Conservation (phyloP, 2,113 vertebrate species). For the Phalacrocorax pelagicus region DNA sequence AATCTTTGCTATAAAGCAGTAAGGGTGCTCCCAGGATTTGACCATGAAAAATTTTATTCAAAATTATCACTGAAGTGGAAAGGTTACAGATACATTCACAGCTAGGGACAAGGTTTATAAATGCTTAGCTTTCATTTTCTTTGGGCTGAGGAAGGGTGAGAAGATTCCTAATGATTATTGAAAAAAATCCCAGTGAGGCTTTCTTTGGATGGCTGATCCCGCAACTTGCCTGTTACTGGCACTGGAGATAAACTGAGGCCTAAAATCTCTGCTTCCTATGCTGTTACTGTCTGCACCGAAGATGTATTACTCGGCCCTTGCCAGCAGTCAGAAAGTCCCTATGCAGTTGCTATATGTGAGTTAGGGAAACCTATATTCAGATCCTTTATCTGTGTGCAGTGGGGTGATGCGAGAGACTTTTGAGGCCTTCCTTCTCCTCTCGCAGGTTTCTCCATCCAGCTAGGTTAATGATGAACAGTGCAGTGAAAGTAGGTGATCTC, state of each 20-base stretch:
- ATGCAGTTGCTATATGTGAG: not conserved
- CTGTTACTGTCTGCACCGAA: not conserved
- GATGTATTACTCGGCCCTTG: not conserved
- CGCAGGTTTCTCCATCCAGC: not conserved
- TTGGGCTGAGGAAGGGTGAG: not conserved
- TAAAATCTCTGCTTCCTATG: not conserved
- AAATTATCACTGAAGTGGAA: not conserved
- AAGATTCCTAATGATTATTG: not conserved
- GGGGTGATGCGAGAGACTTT: not conserved
- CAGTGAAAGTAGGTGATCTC: not conserved
- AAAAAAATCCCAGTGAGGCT: not conserved
- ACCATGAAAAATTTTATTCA: not conserved
- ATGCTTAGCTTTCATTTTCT: not conserved
- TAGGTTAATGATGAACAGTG: not conserved
- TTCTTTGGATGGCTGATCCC: not conserved
- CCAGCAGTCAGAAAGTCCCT: not conserved
- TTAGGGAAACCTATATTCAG: not conserved
- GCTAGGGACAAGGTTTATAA: not conserved
- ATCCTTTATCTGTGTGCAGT: fast-evolving
- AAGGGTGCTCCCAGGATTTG: not conserved
- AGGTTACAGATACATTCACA: not conserved
- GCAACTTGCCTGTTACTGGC: not conserved
- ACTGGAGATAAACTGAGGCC: not conserved
- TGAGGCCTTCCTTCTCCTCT: not conserved
- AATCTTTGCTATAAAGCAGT: not conserved